Percentiles rank a stretch among this genome's conserved stretches.
These are phyloP conservation scores for Motacilla alba DNA, from an alignment of 2,113 vertebrate genomes.

Conservation along the genomic window DNA sequence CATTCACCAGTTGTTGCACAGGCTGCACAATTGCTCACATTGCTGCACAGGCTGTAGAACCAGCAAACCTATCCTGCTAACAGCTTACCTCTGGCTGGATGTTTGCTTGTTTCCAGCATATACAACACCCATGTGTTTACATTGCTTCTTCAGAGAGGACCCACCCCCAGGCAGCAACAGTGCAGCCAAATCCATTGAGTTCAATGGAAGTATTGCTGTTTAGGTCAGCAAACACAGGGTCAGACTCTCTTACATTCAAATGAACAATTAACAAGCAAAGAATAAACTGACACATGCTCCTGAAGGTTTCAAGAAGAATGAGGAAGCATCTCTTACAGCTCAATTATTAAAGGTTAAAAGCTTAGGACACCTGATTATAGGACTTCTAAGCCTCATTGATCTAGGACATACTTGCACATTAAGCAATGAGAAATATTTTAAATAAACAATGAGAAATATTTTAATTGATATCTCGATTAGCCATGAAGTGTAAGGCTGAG, in stretches of 20 bases:
- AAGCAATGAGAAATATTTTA: constrained; percentile 21
- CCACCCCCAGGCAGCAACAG: not conserved
- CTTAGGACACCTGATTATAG: not conserved
- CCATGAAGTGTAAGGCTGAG: not conserved
- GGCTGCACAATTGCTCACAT: not conserved
- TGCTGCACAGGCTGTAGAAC: not conserved
- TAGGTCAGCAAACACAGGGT: not conserved
- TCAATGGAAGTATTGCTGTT: not conserved
- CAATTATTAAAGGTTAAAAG: constrained; percentile 2
- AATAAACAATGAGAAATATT: constrained; percentile 16
- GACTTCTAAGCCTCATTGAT: constrained; percentile 23
- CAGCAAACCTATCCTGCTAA: not conserved
- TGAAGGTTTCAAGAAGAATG: not conserved
- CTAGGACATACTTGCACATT: not conserved
- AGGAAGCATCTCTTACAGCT: not conserved
- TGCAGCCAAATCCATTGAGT: not conserved
- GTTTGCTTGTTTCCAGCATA: not conserved
- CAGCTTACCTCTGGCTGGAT: not conserved
- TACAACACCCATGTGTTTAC: not conserved
- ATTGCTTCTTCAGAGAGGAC: not conserved
- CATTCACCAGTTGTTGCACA: not conserved
- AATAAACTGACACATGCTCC: not conserved
- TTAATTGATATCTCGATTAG: not conserved
- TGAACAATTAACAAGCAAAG: not conserved
- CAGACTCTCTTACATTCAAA: not conserved